Base-by-base conservation (phyloP, 2,113 vertebrate genomes). In the Mixornis gularis region DNA sequence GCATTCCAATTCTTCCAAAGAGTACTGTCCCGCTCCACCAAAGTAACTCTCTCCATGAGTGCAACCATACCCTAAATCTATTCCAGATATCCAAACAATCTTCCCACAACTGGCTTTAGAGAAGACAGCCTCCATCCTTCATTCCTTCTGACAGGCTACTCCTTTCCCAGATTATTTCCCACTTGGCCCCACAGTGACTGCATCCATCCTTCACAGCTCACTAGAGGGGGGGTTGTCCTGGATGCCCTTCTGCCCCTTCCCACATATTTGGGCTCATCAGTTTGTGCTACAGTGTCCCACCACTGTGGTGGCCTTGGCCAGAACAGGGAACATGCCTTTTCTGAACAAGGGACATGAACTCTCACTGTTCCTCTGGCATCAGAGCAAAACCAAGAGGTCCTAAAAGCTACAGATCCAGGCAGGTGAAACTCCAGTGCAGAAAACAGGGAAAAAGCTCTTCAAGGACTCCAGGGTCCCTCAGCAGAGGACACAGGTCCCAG, bases 151-250 rank as follows among this genome's bases (percentile, higher is more conserved):
- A 65, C 2, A 16, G 24, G 6, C 12, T 41, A 26, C 32, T 77
- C 32, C 53, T 52, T 29, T 11, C 25, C 17, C 55, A 52, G 3
- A 60, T 59, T 46, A 80, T 4, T 36, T 76, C 12, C 38, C 4
- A 3, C 0, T 6, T 55, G 5, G 56, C 27, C 12, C 8, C 5
- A 3, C 0, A 1, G 27, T 8, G 34, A 63, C 27, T 63, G n/a
- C 26, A 12, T 13, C 30, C 38, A 38, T 20, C 24, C 25, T 41
- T 56, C 66, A 51, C 13, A 81, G 59, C 53, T 32, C 69, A 59
- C 21, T 25, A 13, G 7, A 32, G 17, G 20, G 17, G 21, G 88
- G 22, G 22, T 40, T 82, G 17, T 62, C 36, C n/a, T 29, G 49
- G 40, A 27, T 24, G 17, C 12, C 27, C 7, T 58, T 32, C 27